Evolutionary conservation across 2,797 vertebrate species (phyloP), one percentile per base, ranked within the genome.

Genomic region (Crocidura indochinensis): DNA sequence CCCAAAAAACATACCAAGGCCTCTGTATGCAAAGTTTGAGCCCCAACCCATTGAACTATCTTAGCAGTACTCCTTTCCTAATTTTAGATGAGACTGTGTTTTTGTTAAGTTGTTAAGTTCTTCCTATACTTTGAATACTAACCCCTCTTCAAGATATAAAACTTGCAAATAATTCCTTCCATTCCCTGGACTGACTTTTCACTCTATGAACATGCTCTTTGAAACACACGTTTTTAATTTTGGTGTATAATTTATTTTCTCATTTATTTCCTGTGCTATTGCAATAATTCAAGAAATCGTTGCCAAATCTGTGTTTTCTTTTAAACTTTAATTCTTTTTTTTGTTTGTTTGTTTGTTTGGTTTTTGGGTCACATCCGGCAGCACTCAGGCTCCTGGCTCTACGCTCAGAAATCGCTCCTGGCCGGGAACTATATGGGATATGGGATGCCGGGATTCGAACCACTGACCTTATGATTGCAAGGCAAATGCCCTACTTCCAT

Each of bases 221-320:
- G 46, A 90, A 78, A 62, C 46, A 64, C 17, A 84, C 22, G 31
- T 79, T 74, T 69, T 92, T 44, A 74, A 47, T 82, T 84, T 60
- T 78, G 67, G 77, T 65, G 12, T n/a, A 62, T 46, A 87, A 46
- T 62, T 80, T 46, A 49, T 20, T 92, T 88, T 92, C 88, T 64
- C 47, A 51, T 78, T 75, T 90, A 38, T 65, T 82, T 46, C 31
- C 31, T 92, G n/a, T 74, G 72, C 22, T 73, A 92, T 88, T 73
- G 90, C 78, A 29, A 77, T 78, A 92, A 69, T 22, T 67, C 69
- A 90, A 90, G 46, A 93, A 93, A 82, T 82, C 27, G 75, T 19
- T 71, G 72, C n/a, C 47, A 65, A 87, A 77, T 77, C 20, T 69
- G 94, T 60, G 20, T 60, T 80, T 91, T 84, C 67, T n/a, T 6